Percentiles rank a stretch among this genome's conserved stretches.
These are phyloP conservation scores for Eclectus roratus DNA, from an alignment of 2,113 vertebrate species.

Conservation along the genomic window DNA sequence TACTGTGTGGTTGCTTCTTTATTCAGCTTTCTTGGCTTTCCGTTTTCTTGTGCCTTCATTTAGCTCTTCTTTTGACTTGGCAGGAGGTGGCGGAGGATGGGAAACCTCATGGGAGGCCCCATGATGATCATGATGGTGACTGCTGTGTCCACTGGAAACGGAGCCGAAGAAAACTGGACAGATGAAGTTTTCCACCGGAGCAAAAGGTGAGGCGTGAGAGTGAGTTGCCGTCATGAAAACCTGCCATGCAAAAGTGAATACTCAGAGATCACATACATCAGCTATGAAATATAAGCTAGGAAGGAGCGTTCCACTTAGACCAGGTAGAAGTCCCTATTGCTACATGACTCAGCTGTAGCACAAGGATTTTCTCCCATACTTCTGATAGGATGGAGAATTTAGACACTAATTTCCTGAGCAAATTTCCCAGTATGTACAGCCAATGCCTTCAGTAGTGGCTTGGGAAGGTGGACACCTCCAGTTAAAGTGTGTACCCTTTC, in stretches of 20 bases:
- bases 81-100: conserved; percentile 67
- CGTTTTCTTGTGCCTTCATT: conserved; percentile 91
- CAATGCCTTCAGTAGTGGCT: neutral
- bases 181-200: conserved; percentile 84
- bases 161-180: conserved; percentile 90
- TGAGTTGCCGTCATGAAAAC: conserved; percentile 92
- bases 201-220: conserved; percentile 91
- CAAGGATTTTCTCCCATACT: neutral
- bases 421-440: neutral
- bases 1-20: neutral
- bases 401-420: neutral
- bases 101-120: conserved; percentile 62
- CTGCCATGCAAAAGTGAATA: conserved; percentile 59
- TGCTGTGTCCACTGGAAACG: conserved; percentile 61
- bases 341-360: neutral
- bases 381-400: neutral
- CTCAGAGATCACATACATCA: neutral
- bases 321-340: neutral
- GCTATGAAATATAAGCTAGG: neutral
- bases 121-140: conserved; percentile 55
- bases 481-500: neutral
- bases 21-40: conserved; percentile 95
- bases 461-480: neutral
- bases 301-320: neutral
- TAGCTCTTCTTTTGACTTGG: conserved; percentile 92